Percentiles rank a stretch among this genome's conserved stretches.
These are phyloP conservation scores for Asbolus verrucosus DNA, from an alignment of 1,140 invertebrate genomes.

Conservation along the genomic window DNA sequence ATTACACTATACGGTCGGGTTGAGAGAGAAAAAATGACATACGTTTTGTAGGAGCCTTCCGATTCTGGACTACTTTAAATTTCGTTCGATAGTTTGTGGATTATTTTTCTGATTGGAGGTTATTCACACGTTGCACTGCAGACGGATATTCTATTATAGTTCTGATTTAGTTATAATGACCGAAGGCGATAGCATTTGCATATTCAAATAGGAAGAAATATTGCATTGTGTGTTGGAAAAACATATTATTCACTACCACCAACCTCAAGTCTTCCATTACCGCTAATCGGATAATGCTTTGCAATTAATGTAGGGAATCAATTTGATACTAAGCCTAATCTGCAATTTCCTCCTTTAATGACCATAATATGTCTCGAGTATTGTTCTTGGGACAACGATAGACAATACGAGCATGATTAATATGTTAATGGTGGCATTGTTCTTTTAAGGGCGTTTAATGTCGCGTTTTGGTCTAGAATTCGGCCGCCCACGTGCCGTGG, in stretches of 20 bases:
- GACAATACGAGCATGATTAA: slow-evolving; percentile 41
- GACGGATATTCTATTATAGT: slow-evolving; percentile 7
- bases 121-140: slow-evolving; percentile 17
- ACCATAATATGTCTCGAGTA: slow-evolving; percentile 36
- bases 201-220: slow-evolving; percentile 30
- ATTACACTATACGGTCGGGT: slow-evolving; percentile 9
- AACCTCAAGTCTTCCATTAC: slow-evolving; percentile 4
- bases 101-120: slow-evolving; percentile 7
- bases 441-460: slow-evolving; percentile 30
- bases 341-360: slow-evolving; percentile 35
- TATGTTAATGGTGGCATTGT: slow-evolving; percentile 43
- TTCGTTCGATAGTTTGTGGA: neutral
- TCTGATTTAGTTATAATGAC: slow-evolving; percentile 24
- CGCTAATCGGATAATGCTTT: slow-evolving; percentile 24
- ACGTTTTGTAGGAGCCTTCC: neutral
- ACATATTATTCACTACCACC: neutral
- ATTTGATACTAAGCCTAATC: slow-evolving; percentile 32
- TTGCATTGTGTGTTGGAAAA: slow-evolving; percentile 10
- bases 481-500: slow-evolving; percentile 26
- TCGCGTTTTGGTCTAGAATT: slow-evolving; percentile 13
- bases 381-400: slow-evolving; percentile 28
- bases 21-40: neutral
- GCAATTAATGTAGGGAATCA: slow-evolving; percentile 30
- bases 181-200: slow-evolving; percentile 11
- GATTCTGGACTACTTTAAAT: neutral